Conservation (phyloP, 1,140 invertebrate genomes). For the Aphaenogaster ashmeadi region DNA sequence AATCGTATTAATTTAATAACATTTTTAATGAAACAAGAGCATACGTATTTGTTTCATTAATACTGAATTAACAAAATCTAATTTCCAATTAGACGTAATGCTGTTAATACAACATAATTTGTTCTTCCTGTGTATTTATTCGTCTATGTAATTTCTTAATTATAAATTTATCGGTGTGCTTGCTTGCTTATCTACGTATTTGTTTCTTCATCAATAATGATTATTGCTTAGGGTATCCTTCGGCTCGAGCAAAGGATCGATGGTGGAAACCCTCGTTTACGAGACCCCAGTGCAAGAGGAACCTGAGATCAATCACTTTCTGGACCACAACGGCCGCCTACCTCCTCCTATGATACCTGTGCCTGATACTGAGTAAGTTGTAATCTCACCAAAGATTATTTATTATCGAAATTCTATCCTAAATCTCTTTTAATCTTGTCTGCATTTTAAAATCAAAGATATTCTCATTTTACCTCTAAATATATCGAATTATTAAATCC, state of each 20-base stretch:
- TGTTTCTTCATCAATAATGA: background rate
- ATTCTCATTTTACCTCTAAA: background rate
- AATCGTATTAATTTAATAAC: too few species aligned
- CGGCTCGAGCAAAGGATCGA: slow-evolving; percentile 97
- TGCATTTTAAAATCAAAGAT: background rate
- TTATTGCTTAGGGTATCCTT: slow-evolving; percentile 93
- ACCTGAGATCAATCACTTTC: slow-evolving; percentile 90
- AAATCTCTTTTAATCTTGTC: background rate
- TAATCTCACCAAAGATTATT: background rate
- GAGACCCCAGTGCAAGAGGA: slow-evolving; percentile 93
- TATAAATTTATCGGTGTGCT: background rate
- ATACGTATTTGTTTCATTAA: too few species aligned
- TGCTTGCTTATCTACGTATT: background rate
- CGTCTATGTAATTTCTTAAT: background rate
- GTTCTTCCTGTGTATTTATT: background rate
- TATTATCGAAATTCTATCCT: background rate
- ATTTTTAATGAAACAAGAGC: too few species aligned
- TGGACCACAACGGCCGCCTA: slow-evolving; percentile 90
- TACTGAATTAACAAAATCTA: too few species aligned
- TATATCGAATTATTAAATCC: background rate
- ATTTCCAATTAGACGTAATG: too few species aligned
- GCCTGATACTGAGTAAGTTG: slow-evolving; percentile 86
- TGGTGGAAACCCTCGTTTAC: slow-evolving; percentile 97
- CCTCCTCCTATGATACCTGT: slow-evolving; percentile 84
- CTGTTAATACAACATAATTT: too few species aligned